phyloP scores from a whole-genome alignment of 2,113 vertebrate species.

The Gymnorhina tibicen region DNA sequence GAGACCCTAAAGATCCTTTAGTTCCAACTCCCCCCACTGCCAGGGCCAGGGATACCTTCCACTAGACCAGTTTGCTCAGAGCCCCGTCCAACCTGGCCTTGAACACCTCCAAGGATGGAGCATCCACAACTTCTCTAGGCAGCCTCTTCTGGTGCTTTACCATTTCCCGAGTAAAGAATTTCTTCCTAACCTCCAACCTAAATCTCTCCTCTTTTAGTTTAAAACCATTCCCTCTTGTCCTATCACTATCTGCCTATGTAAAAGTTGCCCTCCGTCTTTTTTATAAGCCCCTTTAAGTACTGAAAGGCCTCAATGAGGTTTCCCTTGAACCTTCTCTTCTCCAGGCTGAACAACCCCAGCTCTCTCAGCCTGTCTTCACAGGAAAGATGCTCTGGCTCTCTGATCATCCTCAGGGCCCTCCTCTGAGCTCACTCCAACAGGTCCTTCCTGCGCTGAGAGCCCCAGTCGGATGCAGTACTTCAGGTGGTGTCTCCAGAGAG shows the following conservation, averaged over 20 bases:
- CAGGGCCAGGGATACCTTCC: not conserved
- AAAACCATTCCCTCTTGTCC: not conserved
- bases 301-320: not conserved
- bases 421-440: not conserved
- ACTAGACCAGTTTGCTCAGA: not conserved
- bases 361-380: not conserved
- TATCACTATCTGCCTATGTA: not conserved
- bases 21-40: accelerated
- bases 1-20: not conserved
- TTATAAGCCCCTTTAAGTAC: not conserved
- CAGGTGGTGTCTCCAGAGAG: not conserved
- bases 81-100: not conserved
- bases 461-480: not conserved
- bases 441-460: not conserved
- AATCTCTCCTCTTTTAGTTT: not conserved
- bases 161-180: not conserved
- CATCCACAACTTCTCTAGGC: not conserved
- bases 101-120: not conserved
- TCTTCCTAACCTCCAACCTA: not conserved
- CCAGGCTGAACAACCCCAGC: not conserved
- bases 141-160: not conserved
- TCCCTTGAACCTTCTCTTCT: not conserved
- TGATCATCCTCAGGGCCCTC: not conserved
- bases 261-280: not conserved
- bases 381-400: not conserved